Percentiles rank a stretch among this genome's conserved stretches.
Conservation (phyloP, 2,797 vertebrate genomes). For the Scyliorhinus canicula region DNA sequence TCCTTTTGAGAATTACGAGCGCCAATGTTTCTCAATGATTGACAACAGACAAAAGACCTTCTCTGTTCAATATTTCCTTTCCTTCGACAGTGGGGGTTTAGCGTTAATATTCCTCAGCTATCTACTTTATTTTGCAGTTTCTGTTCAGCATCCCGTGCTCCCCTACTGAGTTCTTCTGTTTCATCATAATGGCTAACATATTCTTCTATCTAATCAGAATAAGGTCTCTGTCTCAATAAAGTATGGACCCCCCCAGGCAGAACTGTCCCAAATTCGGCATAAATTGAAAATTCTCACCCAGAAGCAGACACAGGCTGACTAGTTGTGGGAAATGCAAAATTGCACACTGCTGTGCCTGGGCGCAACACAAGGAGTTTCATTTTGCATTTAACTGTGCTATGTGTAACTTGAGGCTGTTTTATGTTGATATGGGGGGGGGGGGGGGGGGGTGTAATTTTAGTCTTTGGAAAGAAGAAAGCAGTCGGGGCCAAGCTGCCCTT, state of each 20-base stretch:
- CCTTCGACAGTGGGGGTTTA: not conserved
- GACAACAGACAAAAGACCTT: conserved; percentile 17
- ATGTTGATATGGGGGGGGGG: not conserved
- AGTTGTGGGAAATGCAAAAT: conserved; percentile 8
- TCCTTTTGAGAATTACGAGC: not conserved
- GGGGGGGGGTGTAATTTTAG: not conserved
- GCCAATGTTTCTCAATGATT: conserved; percentile 23
- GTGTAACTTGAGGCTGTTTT: not conserved
- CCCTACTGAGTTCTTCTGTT: not conserved
- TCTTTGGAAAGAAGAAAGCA: not conserved
- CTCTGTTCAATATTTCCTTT: conserved; percentile 12
- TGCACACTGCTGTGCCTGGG: not conserved
- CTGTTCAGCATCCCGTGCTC: not conserved
- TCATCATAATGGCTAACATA: conserved; percentile 19
- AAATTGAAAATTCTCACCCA: not conserved
- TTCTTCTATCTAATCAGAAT: not conserved
- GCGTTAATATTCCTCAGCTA: conserved; percentile 29
- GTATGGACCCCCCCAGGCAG: not conserved
- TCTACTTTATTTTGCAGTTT: not conserved
- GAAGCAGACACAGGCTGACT: not conserved
- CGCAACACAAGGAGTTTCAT: not conserved
- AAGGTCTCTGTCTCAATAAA: not conserved
- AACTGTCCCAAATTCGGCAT: not conserved
- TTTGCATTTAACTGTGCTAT: not conserved
- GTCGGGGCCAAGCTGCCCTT: not conserved